Conservation (phyloP, 2,888 invertebrate genomes). For the Myopa tessellatipennis region DNA sequence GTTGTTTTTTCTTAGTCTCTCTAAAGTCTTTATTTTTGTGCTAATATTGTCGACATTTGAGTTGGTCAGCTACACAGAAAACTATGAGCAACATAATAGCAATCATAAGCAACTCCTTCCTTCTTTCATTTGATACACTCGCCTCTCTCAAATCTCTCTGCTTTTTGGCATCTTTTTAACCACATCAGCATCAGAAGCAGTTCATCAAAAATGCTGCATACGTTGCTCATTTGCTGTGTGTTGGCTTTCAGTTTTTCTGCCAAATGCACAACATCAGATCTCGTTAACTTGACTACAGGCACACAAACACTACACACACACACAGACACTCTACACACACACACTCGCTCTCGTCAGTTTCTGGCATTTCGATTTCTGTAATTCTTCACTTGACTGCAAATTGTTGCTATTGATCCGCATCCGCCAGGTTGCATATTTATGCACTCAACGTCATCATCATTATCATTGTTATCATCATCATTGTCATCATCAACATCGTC, state of each 20-base stretch:
- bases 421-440: constrained; percentile 27
- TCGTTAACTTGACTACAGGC: neutral
- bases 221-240: constrained; percentile 14
- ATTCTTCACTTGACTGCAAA: constrained; percentile 4
- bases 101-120: neutral
- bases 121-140: neutral
- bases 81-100: neutral
- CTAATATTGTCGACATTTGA: neutral
- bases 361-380: neutral
- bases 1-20: neutral
- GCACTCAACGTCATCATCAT: constrained; percentile 7
- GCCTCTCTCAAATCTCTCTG: neutral
- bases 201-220: neutral
- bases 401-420: constrained; percentile 30
- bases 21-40: neutral
- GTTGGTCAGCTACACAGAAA: neutral
- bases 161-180: neutral
- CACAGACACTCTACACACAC: too few species aligned
- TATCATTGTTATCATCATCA: neutral
- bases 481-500: neutral
- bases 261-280: constrained; percentile 1
- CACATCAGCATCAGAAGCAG: neutral
- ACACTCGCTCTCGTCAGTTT: neutral
- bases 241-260: constrained; percentile 5
- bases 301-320: neutral